Conservation (phyloP, 2,797 vertebrate species). For the Alca torda region DNA sequence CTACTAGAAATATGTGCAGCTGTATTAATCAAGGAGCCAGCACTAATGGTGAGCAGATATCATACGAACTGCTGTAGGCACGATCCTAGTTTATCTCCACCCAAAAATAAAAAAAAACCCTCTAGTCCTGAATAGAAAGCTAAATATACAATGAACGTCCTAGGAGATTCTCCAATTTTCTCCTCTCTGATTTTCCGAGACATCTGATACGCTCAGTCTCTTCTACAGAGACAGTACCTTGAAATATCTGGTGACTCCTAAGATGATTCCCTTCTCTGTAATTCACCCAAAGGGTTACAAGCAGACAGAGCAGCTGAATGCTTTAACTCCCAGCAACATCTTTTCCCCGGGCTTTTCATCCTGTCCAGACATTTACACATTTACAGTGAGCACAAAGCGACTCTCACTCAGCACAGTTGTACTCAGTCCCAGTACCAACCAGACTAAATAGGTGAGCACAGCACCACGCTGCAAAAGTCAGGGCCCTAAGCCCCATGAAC, state of each 20-base stretch:
- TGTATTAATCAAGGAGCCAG: not conserved
- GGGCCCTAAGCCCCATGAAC: not conserved
- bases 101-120: not conserved
- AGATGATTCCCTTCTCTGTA: not conserved
- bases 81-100: not conserved
- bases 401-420: not conserved
- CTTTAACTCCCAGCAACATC: not conserved
- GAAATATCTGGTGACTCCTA: not conserved
- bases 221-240: not conserved
- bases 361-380: not conserved
- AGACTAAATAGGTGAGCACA: not conserved
- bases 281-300: not conserved
- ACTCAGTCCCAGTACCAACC: not conserved
- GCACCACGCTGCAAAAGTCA: not conserved
- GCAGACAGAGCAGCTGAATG: not conserved
- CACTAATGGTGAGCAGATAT: not conserved
- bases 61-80: not conserved
- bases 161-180: not conserved
- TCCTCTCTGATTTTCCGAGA: not conserved
- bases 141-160: not conserved
- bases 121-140: not conserved
- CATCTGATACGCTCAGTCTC: not conserved
- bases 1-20: not conserved
- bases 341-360: not conserved
- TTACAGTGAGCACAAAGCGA: not conserved